These are phyloP conservation scores for Tiliqua scincoides DNA, from an alignment of 2,113 vertebrate genomes.

Conservation along the genomic window DNA sequence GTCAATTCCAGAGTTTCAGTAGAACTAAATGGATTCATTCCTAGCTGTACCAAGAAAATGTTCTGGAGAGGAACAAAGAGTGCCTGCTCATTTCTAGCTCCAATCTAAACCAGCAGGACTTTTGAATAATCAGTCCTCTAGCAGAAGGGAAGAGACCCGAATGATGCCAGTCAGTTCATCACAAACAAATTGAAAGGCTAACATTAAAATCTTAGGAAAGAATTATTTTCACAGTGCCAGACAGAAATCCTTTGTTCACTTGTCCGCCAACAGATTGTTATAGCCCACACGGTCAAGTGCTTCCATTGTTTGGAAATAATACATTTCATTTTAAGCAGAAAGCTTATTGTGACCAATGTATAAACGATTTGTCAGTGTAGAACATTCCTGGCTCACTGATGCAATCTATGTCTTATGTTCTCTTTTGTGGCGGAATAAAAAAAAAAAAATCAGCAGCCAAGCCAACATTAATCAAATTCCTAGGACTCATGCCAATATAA, in stretches of 20 bases:
- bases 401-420: slow-evolving; percentile 19
- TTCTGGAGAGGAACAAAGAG: neutral
- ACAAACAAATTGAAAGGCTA: neutral
- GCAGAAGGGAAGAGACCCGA: slow-evolving; percentile 8
- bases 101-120: neutral
- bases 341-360: slow-evolving; percentile 31
- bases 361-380: slow-evolving; percentile 45
- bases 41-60: neutral
- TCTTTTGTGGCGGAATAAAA: slow-evolving; percentile 23
- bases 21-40: neutral
- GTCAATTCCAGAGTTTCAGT: neutral
- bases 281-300: neutral
- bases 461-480: neutral
- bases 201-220: slow-evolving; percentile 31
- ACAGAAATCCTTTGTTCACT: slow-evolving; percentile 8
- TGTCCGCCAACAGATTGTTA: slow-evolving; percentile 39
- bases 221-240: slow-evolving; percentile 14
- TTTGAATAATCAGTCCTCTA: neutral
- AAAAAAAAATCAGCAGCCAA: neutral
- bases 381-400: slow-evolving; percentile 6
- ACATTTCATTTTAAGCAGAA: slow-evolving; percentile 44
- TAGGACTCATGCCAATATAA: slow-evolving; percentile 24
- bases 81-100: neutral
- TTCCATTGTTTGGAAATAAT: slow-evolving; percentile 29
- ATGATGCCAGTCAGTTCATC: slow-evolving; percentile 23